These are phyloP conservation scores for Cichladusa arquata DNA, from an alignment of 2,113 vertebrate genomes.

Conservation along the genomic window DNA sequence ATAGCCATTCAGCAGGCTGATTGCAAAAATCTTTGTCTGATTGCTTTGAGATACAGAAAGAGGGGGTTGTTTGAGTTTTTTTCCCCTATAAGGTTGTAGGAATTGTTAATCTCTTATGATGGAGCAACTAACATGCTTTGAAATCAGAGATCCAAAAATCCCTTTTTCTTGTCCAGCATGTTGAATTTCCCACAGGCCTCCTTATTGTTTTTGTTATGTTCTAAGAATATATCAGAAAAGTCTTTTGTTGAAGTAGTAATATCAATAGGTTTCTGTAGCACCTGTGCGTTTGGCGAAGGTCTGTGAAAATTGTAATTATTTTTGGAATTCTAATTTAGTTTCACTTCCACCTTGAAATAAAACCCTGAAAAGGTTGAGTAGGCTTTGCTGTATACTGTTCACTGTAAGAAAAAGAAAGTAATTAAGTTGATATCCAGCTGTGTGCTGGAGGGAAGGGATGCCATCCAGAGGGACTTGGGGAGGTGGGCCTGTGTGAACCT, in stretches of 20 bases:
- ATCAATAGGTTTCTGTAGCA: neutral
- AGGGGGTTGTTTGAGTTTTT: neutral
- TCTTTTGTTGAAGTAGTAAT: neutral
- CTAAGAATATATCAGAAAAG: neutral
- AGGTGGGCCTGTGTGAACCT: neutral
- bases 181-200: neutral
- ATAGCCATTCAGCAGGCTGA: neutral
- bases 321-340: constrained; percentile 35
- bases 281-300: neutral
- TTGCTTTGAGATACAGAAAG: neutral
- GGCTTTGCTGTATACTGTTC: neutral
- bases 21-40: neutral
- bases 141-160: neutral
- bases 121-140: neutral
- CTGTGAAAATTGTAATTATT: constrained; percentile 33
- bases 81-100: neutral
- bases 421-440: neutral
- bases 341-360: constrained; percentile 34
- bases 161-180: neutral
- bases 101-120: neutral
- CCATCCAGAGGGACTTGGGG: neutral
- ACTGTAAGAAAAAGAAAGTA: neutral
- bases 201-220: neutral
- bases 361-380: constrained; percentile 10
- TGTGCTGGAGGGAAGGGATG: neutral